Evolutionary conservation across 2,888 invertebrate genomes (phyloP), one percentile per base, ranked within the genome.

Genomic region (Morpho helenor): DNA sequence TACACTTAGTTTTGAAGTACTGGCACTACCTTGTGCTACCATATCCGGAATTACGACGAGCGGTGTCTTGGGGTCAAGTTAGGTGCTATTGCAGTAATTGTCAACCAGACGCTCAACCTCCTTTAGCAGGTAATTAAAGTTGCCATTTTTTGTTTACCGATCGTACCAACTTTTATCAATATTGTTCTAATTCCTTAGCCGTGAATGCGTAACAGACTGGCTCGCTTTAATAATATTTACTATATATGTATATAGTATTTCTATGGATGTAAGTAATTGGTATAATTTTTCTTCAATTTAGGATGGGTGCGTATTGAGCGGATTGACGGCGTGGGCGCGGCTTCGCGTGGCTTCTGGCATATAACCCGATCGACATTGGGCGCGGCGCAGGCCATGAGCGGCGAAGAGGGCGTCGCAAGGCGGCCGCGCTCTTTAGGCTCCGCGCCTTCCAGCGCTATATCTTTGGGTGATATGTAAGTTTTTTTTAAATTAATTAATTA

Each of bases 291-390:
- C 31, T 31, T 49, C n/a, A 47, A 40, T 44, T n/a, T 7, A 87
- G 88, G 85, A 0, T 88, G 88, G 88, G 88, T 89, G 50, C 85
- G 87, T 23, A 86, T 89, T 47, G 86, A 87, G 69, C 82, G 87
- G n/a, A 79, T 80, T 1, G 79, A 82, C 59, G 82, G 80, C 0
- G 79, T 75, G 31, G 80, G 79, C 0, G 79, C 77, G 0, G 73
- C 76, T 0, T 69, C 72, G 49, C 80, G 81, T 2, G 79, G 75
- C 10, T 87, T 77, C 73, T 87, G 87, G 87, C 83, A 85, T 67
- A 74, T 87, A 62, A 68, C 72, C 45, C 81, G 84, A 4, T 74
- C 79, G n/a, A 79, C 77, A 8, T 69, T 87, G n/a, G 74, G 78
- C 16, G 72, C 80, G 4, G 84, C 84, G 50, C 84, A 80, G 59